These are phyloP conservation scores for Labeo calbasu DNA, from an alignment of 2,797 vertebrate species.

Conservation along the genomic window DNA sequence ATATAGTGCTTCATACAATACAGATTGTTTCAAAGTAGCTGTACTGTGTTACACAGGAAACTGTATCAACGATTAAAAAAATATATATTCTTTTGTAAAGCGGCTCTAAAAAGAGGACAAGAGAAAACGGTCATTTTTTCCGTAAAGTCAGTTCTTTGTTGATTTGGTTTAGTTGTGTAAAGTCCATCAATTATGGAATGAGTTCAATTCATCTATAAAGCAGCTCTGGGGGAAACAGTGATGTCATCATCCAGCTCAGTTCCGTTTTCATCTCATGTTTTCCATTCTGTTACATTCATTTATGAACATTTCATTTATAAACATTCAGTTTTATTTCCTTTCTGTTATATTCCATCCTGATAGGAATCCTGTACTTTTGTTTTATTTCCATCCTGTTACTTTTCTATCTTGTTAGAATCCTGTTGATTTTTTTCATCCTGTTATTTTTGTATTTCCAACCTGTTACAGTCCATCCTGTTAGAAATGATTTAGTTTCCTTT, in stretches of 20 bases:
- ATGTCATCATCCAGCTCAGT: background rate
- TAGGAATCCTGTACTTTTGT: too few relatives aligned
- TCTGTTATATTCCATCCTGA: background rate
- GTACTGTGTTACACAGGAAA: background rate
- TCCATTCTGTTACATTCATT: background rate
- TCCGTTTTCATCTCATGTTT: background rate
- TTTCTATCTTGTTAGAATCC: background rate
- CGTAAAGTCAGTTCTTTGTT: background rate
- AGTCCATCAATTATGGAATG: background rate
- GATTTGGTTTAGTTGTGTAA: background rate
- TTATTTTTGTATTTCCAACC: too few relatives aligned
- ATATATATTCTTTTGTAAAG: background rate
- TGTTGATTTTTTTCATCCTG: too few relatives aligned
- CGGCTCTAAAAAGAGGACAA: background rate
- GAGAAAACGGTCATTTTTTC: background rate
- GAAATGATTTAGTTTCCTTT: too few relatives aligned
- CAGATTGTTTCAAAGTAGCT: background rate
- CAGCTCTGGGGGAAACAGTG: background rate
- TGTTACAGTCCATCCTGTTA: too few relatives aligned
- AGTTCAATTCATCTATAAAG: background rate
- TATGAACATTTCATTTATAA: background rate
- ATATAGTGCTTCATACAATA: background rate
- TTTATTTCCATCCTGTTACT: background rate
- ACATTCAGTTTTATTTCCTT: background rate
- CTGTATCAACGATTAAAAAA: background rate